Evolutionary conservation across 2,888 invertebrate species (phyloP), one percentile per base, ranked within the genome.

Genomic region (Urechis unicinctus): DNA sequence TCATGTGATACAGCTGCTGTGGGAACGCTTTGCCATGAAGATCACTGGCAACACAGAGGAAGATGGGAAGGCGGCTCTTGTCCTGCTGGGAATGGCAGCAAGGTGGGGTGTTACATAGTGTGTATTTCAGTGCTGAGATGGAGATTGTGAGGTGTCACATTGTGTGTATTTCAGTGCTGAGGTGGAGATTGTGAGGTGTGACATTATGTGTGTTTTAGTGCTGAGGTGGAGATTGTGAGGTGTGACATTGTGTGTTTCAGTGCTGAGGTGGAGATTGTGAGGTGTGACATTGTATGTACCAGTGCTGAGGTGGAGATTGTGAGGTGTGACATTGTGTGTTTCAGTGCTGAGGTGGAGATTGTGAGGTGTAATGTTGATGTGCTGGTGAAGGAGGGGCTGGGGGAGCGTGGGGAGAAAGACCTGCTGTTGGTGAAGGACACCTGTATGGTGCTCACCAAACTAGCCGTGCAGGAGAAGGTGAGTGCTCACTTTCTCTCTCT

Each of bases 51-150:
- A 87, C 0, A 84, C 85, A 0, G 82, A 84, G 44, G 82, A 83
- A 64, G 87, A 91, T 59, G 86, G 89, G 53, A 83, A 86, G 53
- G 84, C 86, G 1, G 88, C 91, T 0, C 78, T 91, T 2, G 82
- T 87, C 55, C 74, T 95, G 1, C 81, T 95, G 1, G 85, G 87
- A 17, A 90, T 94, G 88, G 84, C 84, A 36, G 85, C 87, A 0
- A 75, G 78, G 81, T 82, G 22, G n/a, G 45, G 45, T 21, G n/a
- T n/a, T 13, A 36, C 41, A 36, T 36, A 36, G n/a, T 36, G 36
- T 13, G 9, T 36, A 17, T 22, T 25, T 5, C 46, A 24, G 46
- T 17, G 46, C 46, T 25, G 26, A 46, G 46, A 25, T 46, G 2
- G 22, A 46, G 46, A 46, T 46, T 3, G 22, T 46, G 24, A 24